Evolutionary conservation across 2,888 invertebrate genomes (phyloP).

Genomic region (Andricus quercusramuli): DNA sequence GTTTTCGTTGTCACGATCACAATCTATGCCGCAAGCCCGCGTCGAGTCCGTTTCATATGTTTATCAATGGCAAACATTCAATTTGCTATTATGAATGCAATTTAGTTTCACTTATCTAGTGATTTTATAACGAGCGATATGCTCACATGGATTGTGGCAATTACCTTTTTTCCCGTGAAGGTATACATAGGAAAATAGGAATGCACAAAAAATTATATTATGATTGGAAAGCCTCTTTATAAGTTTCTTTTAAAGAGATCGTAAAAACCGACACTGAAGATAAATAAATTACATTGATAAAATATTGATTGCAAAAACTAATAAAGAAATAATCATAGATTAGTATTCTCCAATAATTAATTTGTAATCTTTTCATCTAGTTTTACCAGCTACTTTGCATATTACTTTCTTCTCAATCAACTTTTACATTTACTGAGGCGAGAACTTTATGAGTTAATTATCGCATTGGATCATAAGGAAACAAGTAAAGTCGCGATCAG

Average conservation of each 20-base stretch:
- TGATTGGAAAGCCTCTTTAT: not conserved
- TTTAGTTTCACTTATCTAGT: slow-evolving; percentile 1
- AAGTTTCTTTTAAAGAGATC: not conserved
- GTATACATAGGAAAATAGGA: not conserved
- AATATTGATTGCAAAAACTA: not conserved
- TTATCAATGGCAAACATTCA: not conserved
- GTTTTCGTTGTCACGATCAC: slow-evolving; percentile 14
- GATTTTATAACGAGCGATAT: not conserved
- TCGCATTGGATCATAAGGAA: not conserved
- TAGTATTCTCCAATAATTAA: not conserved
- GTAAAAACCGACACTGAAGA: too few relatives aligned
- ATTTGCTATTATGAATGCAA: not conserved
- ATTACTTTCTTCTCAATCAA: not conserved
- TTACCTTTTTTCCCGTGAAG: not conserved
- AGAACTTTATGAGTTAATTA: not conserved
- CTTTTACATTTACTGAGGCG: slow-evolving; percentile 2
- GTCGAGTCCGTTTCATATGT: not conserved
- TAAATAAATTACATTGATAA: not conserved
- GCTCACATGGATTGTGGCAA: not conserved
- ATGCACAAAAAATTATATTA: too few relatives aligned
- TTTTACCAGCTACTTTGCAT: not conserved
- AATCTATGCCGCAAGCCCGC: not conserved
- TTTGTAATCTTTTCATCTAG: not conserved
- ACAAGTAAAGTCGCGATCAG: not conserved
- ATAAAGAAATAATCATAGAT: not conserved